These are phyloP conservation scores for Bos javanicus DNA, from an alignment of 2,113 vertebrate species.

Conservation along the genomic window DNA sequence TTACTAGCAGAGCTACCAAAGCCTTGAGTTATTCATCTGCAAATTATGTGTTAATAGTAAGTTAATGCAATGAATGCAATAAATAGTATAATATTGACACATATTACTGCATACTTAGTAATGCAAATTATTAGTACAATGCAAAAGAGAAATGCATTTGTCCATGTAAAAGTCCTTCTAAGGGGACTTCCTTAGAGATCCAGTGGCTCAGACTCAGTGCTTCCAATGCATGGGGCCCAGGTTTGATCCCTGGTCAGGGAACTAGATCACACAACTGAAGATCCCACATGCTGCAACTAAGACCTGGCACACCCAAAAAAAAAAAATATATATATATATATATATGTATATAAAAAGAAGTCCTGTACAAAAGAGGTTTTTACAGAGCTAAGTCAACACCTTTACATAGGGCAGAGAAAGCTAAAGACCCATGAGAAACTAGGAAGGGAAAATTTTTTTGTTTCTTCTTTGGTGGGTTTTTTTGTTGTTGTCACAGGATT, in stretches of 20 bases:
- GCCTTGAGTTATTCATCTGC: neutral
- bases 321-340: too few relatives aligned
- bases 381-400: neutral
- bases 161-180: neutral
- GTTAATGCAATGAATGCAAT: neutral
- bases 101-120: fast-evolving
- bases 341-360: neutral
- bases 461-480: neutral
- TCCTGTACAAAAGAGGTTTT: neutral
- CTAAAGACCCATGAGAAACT: neutral
- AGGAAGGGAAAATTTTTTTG: neutral
- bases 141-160: neutral
- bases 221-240: neutral
- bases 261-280: neutral
- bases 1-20: neutral
- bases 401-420: neutral
- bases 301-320: neutral
- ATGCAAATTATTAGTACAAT: neutral
- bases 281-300: neutral
- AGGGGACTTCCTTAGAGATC: neutral
- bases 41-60: neutral
- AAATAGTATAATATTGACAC: too few relatives aligned
- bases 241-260: neutral
- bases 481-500: neutral
- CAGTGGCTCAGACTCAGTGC: neutral